A percentile compares a stretch with the other conserved stretches of the same genome.
These are phyloP conservation scores for Argya squamiceps DNA, from an alignment of 2,797 vertebrate genomes.

Conservation along the genomic window DNA sequence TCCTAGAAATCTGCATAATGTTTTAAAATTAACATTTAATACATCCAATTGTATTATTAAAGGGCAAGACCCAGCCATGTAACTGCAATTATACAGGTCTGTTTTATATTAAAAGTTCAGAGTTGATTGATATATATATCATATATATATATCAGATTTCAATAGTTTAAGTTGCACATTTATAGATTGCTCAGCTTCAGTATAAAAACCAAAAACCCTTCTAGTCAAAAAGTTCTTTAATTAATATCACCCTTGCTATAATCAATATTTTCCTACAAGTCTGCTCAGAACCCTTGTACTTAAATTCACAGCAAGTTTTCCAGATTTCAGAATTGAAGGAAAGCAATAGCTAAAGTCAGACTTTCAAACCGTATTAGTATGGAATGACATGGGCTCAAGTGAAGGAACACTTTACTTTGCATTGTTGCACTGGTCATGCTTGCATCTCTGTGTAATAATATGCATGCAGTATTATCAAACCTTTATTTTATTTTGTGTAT, in stretches of 20 bases:
- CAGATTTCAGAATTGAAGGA: not conserved
- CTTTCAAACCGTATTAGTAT: not conserved
- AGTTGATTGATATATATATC: not conserved
- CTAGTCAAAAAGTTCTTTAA: not conserved
- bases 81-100: not conserved
- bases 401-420: not conserved
- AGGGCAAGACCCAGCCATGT: not conserved
- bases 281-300: not conserved
- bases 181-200: not conserved
- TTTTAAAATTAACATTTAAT: slow-evolving; percentile 43
- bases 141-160: not conserved
- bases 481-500: not conserved
- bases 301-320: not conserved
- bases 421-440: not conserved
- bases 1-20: slow-evolving; percentile 33
- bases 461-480: not conserved
- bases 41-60: not conserved
- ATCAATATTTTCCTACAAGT: not conserved
- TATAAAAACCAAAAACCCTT: not conserved
- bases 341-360: not conserved
- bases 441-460: not conserved
- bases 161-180: not conserved
- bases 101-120: not conserved
- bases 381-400: not conserved
- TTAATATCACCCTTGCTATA: not conserved